Base-by-base conservation (phyloP, 2,113 vertebrate genomes). In the Chaenocephalus aceratus region DNA sequence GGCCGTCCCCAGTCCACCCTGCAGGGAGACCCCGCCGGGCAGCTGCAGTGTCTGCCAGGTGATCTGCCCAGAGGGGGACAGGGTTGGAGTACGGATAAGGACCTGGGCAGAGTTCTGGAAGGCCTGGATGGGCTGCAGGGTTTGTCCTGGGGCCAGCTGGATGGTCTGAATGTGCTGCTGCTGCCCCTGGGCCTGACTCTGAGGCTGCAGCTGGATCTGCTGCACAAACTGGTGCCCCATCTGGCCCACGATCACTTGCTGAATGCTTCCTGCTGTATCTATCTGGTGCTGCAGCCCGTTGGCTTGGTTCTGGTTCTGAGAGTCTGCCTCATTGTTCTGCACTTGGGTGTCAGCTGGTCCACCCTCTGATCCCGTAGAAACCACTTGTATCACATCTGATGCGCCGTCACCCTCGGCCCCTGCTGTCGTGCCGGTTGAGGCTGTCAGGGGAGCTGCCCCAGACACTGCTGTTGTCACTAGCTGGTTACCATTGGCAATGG, bases 41-140 rank as follows among this genome's bases (percentile, higher is more conserved):
- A 99, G 95, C 93, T 99, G 98, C 76, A 99, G 95, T 36, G 97
- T 99, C 85, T 99, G 98, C 98, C 98, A 99, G 89, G 97, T 98
- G 92, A 99, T 97, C 91, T 99, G 98, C 62, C 98, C 98, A 45
- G 96, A 97, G 10, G 98, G 96, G 36, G 97, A 98, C 88, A 99
- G 92, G 74, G 98, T 99, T 11, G 98, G 98, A 87, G 98, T 97
- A 80, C 98, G 96, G 87, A 99, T 99, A 82, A 99, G 97, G 88
- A 99, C 96, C 95, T 99, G 97, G 83, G 98, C 96, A 62, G 96
- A 97, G 93, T 97, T 99, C 84, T 95, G 95, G 79, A 99, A 94
- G 79, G 98, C 97, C 93, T 99, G 95, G 26, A 95, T 90, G 26
- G 94, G 93, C 75, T 95, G 95, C 49, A 96, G 79, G 14, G 95